Evolutionary conservation across 2,888 invertebrate species (phyloP), one percentile per base, ranked within the genome.

Genomic region (Ectemnius lituratus): DNA sequence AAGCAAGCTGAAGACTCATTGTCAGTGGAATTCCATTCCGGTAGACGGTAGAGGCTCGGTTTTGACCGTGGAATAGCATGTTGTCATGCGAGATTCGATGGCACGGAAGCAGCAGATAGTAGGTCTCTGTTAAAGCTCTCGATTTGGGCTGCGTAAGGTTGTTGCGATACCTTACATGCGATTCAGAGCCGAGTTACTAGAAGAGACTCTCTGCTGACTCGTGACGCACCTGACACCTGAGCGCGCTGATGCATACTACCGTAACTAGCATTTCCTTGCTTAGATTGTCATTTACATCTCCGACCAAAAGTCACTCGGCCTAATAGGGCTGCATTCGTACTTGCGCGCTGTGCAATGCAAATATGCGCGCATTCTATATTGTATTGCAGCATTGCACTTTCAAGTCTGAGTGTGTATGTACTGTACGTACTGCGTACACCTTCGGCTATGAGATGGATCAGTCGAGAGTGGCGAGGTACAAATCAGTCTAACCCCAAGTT

Each of bases 201-300:
- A 49, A 67, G 59, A 67, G 75, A 70, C 72, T 75, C 81, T 65
- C 57, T 45, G 59, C 75, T 85, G 85, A 85, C 86, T 81, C 85
- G 87, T 87, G 86, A 88, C 86, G 84, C 59, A 62, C 72, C 79
- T 73, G 81, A 85, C 89, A 89, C 88, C 88, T 89, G 89, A 86
- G 49, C 56, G 73, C 82, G 82, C 86, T 86, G 90, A 90, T 90
- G 88, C 88, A 89, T 89, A 85, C 76, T 75, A 77, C 85, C 86
- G 84, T 83, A 86, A 75, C 73, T 76, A 82, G 84, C 79, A 84
- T 86, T 90, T 90, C 89, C 89, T 89, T 85, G 85, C 85, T 85
- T 64, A 76, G 63, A 45, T 37, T 87, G 86, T 88, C 87, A 85
- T 88, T 88, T 87, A 86, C 86, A 86, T 86, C 86, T 85, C 80